Evolutionary conservation across 2,888 invertebrate genomes (phyloP), one percentile per base, ranked within the genome.

Genomic region (Podotricha telesiphe): DNA sequence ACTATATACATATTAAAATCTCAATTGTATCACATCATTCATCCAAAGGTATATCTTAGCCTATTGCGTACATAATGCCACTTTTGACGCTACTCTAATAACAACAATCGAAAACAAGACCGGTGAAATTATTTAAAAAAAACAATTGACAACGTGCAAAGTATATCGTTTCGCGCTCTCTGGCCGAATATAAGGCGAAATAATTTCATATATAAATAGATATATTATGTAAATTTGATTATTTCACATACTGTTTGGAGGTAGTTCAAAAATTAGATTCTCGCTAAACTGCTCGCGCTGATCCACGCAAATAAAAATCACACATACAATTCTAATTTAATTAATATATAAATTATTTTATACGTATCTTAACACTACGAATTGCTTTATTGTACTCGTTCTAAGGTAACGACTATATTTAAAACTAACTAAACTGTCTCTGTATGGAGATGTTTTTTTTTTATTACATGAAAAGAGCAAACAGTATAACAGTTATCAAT

Each of bases 11-110:
- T 77, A 75, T 84, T 79, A 85, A 84, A 88, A 89, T 88, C 83
- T 89, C 86, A 83, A 80, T 79, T 84, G 75, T 89, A 90, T 90
- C 91, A 91, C 90, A 89, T 88, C 88, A 88, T 88, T 87, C 91
- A 91, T 90, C 87, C 90, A 87, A 87, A 87, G 86, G 85, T 86
- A 86, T 82, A 82, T 80, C 82, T 82, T 84, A 74, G 37, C 69
- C 76, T 78, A 81, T 67, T 71, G 66, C 68, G 48, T 64, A 74
- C 78, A 74, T 81, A 10, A 72, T 77, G 77, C 73, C 73, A 78
- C 75, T 62, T 75, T 77, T 74, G 76, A 28, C 6, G 47, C 6
- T n/a, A 28, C 17, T 34, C n/a, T 34, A 13, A 37, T 10, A 67
- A 67, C 22, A 28, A 47, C 42, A 56, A 19, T n/a, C 20, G 15